These are phyloP conservation scores for Engystomops pustulosus DNA, from an alignment of 2,113 vertebrate species.

Conservation along the genomic window DNA sequence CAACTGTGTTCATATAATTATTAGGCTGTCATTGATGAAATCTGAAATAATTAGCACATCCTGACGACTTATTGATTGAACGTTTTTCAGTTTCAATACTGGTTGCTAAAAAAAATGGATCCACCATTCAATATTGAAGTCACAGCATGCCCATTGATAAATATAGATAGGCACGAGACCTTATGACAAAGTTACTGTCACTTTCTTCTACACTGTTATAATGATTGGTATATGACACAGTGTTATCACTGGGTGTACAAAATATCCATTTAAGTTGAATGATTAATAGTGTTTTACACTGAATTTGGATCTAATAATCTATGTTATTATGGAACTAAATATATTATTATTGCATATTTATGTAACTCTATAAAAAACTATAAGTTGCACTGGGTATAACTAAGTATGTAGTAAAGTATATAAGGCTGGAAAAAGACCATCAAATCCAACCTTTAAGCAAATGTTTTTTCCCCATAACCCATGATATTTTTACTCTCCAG, in stretches of 20 bases:
- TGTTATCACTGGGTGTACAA: slow-evolving; percentile 16
- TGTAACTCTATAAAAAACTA: not conserved
- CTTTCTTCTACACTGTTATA: no score
- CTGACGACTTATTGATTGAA: not conserved
- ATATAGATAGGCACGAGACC: slow-evolving; percentile 20
- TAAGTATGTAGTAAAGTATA: no score
- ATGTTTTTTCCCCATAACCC: no score
- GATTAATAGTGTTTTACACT: not conserved
- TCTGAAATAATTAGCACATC: not conserved
- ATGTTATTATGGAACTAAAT: no score
- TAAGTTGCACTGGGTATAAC: no score
- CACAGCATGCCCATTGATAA: slow-evolving; percentile 12
- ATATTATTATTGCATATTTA: not conserved
- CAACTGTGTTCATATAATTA: no score
- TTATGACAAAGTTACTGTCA: slow-evolving; percentile 43
- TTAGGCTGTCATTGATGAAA: no score
- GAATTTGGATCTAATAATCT: not conserved
- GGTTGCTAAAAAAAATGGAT: not conserved
- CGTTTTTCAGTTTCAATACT: not conserved
- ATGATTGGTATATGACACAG: no score
- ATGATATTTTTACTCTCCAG: no score
- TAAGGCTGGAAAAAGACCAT: no score
- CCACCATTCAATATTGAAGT: no score
- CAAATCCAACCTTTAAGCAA: no score
- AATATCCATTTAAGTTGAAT: not conserved